Evolutionary conservation across 2,888 invertebrate genomes (phyloP), one percentile per base, ranked within the genome.

Genomic region (Baccha elongata): DNA sequence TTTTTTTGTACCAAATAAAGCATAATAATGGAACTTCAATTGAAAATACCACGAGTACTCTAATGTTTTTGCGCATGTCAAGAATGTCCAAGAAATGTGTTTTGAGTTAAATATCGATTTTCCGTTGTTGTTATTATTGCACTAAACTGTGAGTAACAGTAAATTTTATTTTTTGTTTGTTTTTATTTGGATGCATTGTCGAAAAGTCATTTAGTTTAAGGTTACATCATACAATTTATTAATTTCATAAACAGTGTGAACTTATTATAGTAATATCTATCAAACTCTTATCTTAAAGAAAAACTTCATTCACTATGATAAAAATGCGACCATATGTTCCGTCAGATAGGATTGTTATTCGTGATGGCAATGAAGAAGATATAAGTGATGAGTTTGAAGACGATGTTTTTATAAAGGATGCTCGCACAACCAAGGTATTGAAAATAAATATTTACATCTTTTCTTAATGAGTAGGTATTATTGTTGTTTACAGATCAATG

Each of bases 351-450:
- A 91, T 94, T 64, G 93, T 93, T 85, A 92, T 94, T 48, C 91
- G 93, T 83, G 95, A 95, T 88, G 94, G 93, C 86, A 92, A 94
- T 81, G 95, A 95, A 86, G 94, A 94, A 85, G 95, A 95, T 84
- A 93, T 94, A 84, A 91, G 94, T 86, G 95, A 95, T 86, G 95
- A 95, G 89, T 93, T 95, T 11, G 95, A 95, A 86, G 95, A 95
- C 88, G 95, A 95, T 88, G 95, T 95, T 15, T 95, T 95, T 87
- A 94, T 95, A 85, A 92, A 94, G 80, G 94, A 95, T 91, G 94
- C 94, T 15, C 93, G 93, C 88, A 93, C 93, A 86, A 93, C 94
- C 52, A 94, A 93, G 89, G 92, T 92, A 87, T 21, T 32, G 1
- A 4, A 42, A 35, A 6, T 2, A n/a, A n/a, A n/a, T n/a, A 1